These are phyloP conservation scores for Adrianichthys oophorus DNA, from an alignment of 2,797 vertebrate genomes.

Conservation along the genomic window DNA sequence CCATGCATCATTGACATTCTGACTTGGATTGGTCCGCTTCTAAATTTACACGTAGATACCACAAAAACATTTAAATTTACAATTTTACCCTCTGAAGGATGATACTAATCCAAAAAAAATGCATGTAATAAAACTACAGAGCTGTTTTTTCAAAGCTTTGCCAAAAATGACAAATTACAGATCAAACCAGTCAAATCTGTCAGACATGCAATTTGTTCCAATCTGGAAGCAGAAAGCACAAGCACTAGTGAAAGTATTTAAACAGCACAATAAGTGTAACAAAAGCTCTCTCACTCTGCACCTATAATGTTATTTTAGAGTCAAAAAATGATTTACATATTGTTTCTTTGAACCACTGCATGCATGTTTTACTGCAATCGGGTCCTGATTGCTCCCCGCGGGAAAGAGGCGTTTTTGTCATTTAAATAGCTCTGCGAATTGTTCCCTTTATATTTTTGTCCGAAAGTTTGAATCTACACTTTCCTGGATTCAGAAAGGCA, in stretches of 20 bases:
- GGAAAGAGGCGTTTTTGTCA: constrained; percentile 31
- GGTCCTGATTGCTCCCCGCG: constrained; percentile 47
- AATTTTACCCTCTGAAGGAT: constrained; percentile 1
- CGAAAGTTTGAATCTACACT: constrained; percentile 39
- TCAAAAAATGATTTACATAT: constrained; percentile 24
- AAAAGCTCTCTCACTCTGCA: constrained; percentile 5
- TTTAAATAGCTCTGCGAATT: constrained; percentile 37
- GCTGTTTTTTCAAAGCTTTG: constrained; percentile 4
- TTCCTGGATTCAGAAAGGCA: constrained; percentile 6
- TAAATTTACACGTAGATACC: background rate
- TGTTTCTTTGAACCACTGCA: constrained; percentile 29
- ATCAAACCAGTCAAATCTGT: constrained; percentile 20
- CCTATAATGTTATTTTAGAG: constrained; percentile 18
- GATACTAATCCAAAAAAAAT: background rate
- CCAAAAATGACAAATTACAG: constrained; percentile 2
- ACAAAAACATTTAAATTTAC: constrained; percentile 13
- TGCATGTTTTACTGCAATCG: constrained; percentile 27
- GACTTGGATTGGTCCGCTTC: background rate
- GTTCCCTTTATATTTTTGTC: constrained; percentile 36
- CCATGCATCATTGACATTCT: constrained; percentile 1
- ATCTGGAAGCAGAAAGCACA: constrained; percentile 2
- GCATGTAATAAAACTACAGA: constrained; percentile 9
- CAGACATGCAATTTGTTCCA: constrained; percentile 7
- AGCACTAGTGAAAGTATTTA: constrained; percentile 3
- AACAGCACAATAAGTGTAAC: constrained; percentile 9